Base-by-base conservation (phyloP, 2,113 vertebrate species). In the Dicrurus megarhynchus region DNA sequence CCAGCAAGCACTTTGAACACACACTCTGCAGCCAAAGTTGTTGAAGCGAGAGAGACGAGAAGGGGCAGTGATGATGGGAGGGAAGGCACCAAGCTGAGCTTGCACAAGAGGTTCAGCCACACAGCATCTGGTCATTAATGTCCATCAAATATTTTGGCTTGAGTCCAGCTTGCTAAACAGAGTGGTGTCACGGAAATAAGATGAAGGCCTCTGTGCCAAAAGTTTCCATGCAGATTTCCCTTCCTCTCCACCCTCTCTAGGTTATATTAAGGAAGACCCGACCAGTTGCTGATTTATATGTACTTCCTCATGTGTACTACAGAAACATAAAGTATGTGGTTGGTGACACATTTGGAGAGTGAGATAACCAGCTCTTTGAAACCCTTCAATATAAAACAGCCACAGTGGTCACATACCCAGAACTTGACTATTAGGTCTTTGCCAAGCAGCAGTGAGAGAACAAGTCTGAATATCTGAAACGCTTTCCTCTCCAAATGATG, bases 41-140 rank as follows among this genome's bases (percentile, higher is more conserved):
- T 44, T 95, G 77, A 96, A 97, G 70, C 21, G 10, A 97, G 91
- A 94, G 71, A 95, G 86, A 97, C 95, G 90, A 97, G 94, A 97
- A 95, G 83, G 63, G 70, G 70, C 84, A 97, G 13, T 84, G 92
- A 92, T 84, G 82, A 97, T 90, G 79, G 68, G 70, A 97, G 86
- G 60, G 73, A 86, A 96, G 80, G 93, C 52, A 96, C 27, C 68
- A 93, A 95, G 82, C 83, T 35, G 64, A 81, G 86, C 79, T 86
- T 84, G 95, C 68, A 65, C 69, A 95, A 97, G 90, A 95, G 79
- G 77, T 77, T 93, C 52, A 90, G 81, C n/a, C 89, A 90, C 88
- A 89, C 42, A 95, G 88, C 76, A 95, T 67, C 64, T 86, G 86
- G 91, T 96, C 83, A 95, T 86, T 97, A 95, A 96, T 67, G 88